phyloP scores from a whole-genome alignment of 1,140 invertebrate species.

The Orius insidiosus region DNA sequence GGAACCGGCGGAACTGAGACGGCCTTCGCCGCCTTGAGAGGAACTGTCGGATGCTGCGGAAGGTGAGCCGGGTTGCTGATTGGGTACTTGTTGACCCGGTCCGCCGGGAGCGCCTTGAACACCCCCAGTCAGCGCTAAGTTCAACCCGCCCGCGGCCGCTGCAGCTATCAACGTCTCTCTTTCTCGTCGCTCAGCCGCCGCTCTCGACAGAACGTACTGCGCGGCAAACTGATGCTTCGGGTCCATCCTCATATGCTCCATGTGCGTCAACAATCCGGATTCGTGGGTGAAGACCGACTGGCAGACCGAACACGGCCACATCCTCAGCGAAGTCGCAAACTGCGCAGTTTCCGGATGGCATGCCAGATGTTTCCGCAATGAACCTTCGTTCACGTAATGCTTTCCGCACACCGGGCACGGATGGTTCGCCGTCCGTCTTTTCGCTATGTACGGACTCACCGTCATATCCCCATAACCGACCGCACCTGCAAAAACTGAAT shows the following conservation, averaged over 20 bases:
- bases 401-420: conserved; percentile 87
- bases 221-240: conserved; percentile 90
- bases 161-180: conserved; percentile 56
- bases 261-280: conserved; percentile 76
- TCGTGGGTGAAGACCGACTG: conserved; percentile 87
- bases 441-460: conserved; percentile 50
- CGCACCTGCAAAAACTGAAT: neutral
- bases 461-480: conserved; percentile 9
- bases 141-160: conserved; percentile 32
- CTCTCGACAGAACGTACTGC: conserved; percentile 76
- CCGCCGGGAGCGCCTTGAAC: conserved; percentile 20
- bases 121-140: conserved; percentile 15
- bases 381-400: conserved; percentile 88
- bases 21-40: conserved; percentile 44
- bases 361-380: conserved; percentile 74
- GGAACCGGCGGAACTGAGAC: conserved; percentile 57
- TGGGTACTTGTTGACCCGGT: conserved; percentile 11
- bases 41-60: conserved; percentile 55
- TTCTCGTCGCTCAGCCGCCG: conserved; percentile 73
- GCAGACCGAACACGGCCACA: conserved; percentile 89
- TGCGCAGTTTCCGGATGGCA: conserved; percentile 82
- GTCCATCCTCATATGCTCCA: conserved; percentile 94
- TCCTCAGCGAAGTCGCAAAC: conserved; percentile 64
- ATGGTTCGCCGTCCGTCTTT: conserved; percentile 80
- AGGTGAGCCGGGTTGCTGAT: conserved; percentile 37